Evolutionary conservation across 2,797 vertebrate genomes (phyloP).

Genomic region (Xyrichtys novacula): DNA sequence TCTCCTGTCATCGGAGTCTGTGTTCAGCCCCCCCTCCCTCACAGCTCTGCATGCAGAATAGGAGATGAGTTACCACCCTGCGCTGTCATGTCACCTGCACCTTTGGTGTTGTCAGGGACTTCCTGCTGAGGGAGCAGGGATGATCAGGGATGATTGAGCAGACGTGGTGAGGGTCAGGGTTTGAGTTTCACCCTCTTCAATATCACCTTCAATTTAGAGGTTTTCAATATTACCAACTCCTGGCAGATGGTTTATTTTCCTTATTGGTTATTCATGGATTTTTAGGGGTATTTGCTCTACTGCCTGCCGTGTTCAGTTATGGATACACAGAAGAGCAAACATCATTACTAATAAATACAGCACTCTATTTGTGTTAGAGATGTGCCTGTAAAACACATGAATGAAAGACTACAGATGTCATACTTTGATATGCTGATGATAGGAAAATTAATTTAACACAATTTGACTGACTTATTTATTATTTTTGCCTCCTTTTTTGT

Average conservation of each 20-base stretch:
- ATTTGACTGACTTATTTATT: no score
- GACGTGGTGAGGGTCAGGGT: constrained; percentile 20
- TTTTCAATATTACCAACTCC: constrained; percentile 39
- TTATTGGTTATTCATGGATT: constrained; percentile 17
- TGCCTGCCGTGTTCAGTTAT: not conserved
- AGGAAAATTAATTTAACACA: no score
- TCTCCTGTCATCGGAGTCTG: constrained; percentile 27
- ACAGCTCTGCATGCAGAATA: constrained; percentile 61
- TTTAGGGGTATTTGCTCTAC: constrained; percentile 5
- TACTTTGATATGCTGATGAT: no score
- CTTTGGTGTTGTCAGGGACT: constrained; percentile 44
- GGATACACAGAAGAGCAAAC: constrained; percentile 5
- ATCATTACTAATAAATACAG: constrained; percentile 1
- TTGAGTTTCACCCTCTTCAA: constrained; percentile 30
- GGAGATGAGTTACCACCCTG: constrained; percentile 68
- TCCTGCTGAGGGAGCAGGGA: constrained; percentile 31
- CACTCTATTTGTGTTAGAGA: not conserved
- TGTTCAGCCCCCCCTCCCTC: constrained; percentile 6
- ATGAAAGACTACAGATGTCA: not conserved
- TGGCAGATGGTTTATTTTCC: constrained; percentile 11
- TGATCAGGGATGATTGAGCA: constrained; percentile 43
- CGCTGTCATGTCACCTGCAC: constrained; percentile 68
- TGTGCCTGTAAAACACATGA: not conserved
- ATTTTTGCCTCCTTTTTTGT: not conserved
- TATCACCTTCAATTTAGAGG: constrained; percentile 11